These are phyloP conservation scores for Porphyrio hochstetteri DNA, from an alignment of 2,113 vertebrate genomes.

Conservation along the genomic window DNA sequence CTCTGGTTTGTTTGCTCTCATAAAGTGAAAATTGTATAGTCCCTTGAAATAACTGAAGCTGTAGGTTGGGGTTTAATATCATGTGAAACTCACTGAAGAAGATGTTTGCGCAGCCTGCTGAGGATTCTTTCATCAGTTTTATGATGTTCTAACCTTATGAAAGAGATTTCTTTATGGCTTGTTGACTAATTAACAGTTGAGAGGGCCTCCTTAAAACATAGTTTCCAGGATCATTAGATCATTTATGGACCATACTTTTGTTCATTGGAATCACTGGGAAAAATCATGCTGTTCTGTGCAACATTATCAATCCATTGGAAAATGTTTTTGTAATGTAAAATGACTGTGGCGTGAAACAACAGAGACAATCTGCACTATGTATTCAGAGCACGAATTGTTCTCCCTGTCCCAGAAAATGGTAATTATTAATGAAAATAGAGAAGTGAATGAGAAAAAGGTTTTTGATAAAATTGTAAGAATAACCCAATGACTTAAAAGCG, in stretches of 20 bases:
- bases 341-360: background rate
- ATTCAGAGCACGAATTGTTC: background rate
- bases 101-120: background rate
- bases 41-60: background rate
- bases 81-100: background rate
- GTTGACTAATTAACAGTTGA: background rate
- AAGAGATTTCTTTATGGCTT: background rate
- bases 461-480: background rate
- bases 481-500: background rate
- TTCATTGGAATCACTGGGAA: background rate
- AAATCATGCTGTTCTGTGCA: background rate
- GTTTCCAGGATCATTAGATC: slow-evolving; percentile 18
- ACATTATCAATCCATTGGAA: background rate
- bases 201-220: background rate
- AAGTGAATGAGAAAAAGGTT: background rate
- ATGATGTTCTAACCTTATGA: background rate
- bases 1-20: background rate
- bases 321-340: background rate
- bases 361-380: background rate
- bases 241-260: background rate
- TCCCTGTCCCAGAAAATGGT: background rate
- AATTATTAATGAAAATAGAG: background rate
- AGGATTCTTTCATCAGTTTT: background rate
- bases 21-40: background rate
- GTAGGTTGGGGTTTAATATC: background rate